Evolutionary conservation across 92 coral and sea anemone genomes (phyloP).

Genomic region (Porites rus): DNA sequence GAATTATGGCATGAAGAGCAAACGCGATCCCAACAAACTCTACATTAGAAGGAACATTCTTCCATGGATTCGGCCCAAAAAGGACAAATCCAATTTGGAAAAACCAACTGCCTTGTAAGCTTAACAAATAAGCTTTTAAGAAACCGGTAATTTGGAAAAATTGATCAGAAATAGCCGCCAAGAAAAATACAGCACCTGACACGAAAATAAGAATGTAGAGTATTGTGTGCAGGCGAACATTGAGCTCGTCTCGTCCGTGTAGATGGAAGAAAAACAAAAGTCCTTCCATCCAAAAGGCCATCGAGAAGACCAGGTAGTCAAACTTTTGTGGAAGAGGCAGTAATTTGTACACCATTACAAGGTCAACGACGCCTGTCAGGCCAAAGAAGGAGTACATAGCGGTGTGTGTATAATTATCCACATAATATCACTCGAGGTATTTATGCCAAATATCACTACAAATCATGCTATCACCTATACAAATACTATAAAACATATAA

Average conservation of each 20-base stretch:
- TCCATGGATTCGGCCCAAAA: conserved; percentile 49
- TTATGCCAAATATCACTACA: too few relatives aligned
- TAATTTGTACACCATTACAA: conserved; percentile 31
- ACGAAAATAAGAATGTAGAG: conserved; percentile 56
- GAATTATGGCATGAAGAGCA: conserved; percentile 41
- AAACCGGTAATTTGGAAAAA: conserved; percentile 31
- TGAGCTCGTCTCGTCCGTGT: conserved; percentile 63
- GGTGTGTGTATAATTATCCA: conserved; percentile 53
- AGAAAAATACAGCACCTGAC: conserved; percentile 37
- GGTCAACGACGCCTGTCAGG: conserved; percentile 57
- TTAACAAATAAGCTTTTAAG: conserved; percentile 34
- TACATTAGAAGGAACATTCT: conserved; percentile 23
- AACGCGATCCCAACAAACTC: conserved; percentile 61
- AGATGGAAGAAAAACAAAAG: conserved; percentile 60
- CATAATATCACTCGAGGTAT: too few relatives aligned
- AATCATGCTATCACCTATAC: too few relatives aligned
- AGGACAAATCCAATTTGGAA: conserved; percentile 55
- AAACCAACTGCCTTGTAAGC: conserved; percentile 71
- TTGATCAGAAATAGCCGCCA: conserved; percentile 40
- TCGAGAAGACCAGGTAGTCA: conserved; percentile 42
- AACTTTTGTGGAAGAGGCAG: conserved; percentile 46
- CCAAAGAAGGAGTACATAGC: conserved; percentile 67
- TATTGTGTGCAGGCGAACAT: conserved; percentile 64
- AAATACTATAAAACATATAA: too few relatives aligned
- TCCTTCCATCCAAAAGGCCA: conserved; percentile 68